Evolutionary conservation across 2,888 invertebrate species (phyloP), one percentile per base, ranked within the genome.

Genomic region (Hyposoter didymator): DNA sequence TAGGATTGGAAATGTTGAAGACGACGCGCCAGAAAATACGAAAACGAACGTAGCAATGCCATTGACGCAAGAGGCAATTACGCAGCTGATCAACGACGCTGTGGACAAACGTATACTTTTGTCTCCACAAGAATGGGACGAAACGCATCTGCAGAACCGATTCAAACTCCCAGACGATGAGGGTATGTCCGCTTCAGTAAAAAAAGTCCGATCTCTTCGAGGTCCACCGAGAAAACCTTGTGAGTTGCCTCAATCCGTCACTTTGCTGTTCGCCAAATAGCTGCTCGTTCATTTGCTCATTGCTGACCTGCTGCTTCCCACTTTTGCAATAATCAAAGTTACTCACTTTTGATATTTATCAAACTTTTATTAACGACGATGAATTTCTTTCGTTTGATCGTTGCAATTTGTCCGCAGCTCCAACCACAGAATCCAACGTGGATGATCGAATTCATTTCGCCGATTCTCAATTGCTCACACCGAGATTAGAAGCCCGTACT

Each of bases 391-490:
- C 14, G 5, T 14, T 5, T 28, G 14, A 28, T 28, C 12, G 7
- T 43, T 43, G 8, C 4, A 12, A 35, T 74, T 28, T 43, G 22
- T 52, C 35, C 45, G 32, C 64, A 82, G 81, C 39, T 28, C 45
- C 7, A 32, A 64, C 62, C 4, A 22, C 12, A 7, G 12, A 35
- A 2, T 22, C 28, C 28, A 1, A 0, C 39, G 8, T 6, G 0
- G 59, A 47, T 70, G 12, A 86, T 1, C 88, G 85, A 67, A 90
- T 92, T 28, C 66, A 91, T n/a, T 92, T 92, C 70, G 92, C 92
- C 0, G 88, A 85, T 4, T 39, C 39, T 8, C 88, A 91, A 5
- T 28, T 66, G 6, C 5, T 39, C 22, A 59, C 45, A 14, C 39
- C 14, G 8, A 67, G 62, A 7, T 12, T 17, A 52, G 22, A 17